Evolutionary conservation across 2,113 vertebrate genomes (phyloP), one percentile per base, ranked within the genome.

Genomic region (Eulemur macaco): DNA sequence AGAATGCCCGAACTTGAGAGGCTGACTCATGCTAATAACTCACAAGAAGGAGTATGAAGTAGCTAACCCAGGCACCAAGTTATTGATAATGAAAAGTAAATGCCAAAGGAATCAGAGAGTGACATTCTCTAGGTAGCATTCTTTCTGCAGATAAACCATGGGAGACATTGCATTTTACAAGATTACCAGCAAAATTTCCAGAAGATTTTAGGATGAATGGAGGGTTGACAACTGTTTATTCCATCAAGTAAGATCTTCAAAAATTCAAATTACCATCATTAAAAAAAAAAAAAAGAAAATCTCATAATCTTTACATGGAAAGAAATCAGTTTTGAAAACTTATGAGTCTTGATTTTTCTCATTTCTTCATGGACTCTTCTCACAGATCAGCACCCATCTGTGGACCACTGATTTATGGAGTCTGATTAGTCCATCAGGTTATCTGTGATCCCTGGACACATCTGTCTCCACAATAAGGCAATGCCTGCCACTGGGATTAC

Each of bases 11-110:
- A 66, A 82, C 47, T 17, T 0, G 0, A 68, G 47, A 94, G 82
- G 73, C 94, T 91, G 96, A 97, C 78, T 96, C 94, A 93, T 15
- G 25, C 23, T 74, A 83, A 92, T 64, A 56, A 89, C 54, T 74
- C 92, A 47, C 10, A 78, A 42, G 47, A 3, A 52, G 29, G 77
- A 54, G 83, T 54, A 39, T 71, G 73, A 86, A 71, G 64, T 5
- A 64, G 86, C 89, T 85, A 81, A 90, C 6, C 15, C n/a, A 93
- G 89, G 60, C 37, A 81, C 31, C 60, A 56, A 21, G 66, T 87
- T 80, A 88, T 76, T 93, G 92, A 91, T 60, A 54, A 94, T 47
- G 27, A 86, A 39, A 89, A 81, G 63, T 89, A 91, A 91, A 96
- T 52, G 73, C 21, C 92, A 71, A 78, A 47, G 54, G 56, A 71